phyloP scores from a whole-genome alignment of 2,888 invertebrate genomes.

The Andrena dorsata region DNA sequence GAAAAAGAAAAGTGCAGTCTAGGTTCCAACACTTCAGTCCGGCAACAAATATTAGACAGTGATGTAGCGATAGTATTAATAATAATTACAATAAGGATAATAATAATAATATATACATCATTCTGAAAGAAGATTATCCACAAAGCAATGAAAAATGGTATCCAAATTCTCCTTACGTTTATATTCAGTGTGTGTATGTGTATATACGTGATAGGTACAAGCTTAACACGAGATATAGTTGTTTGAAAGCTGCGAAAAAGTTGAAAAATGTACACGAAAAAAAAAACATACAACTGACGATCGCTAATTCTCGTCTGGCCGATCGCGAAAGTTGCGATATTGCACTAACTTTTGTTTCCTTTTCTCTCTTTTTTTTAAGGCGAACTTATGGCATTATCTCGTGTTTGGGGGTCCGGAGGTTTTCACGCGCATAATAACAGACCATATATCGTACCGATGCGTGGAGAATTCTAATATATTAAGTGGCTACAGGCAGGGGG shows the following conservation, averaged over 20 bases:
- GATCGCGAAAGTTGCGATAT: slow-evolving; percentile 64
- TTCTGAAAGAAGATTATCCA: slow-evolving; percentile 54
- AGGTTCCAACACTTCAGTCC: slow-evolving; percentile 73
- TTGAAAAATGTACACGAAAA: slow-evolving; percentile 50
- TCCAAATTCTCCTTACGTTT: slow-evolving; percentile 56
- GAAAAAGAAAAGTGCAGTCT: slow-evolving; percentile 37
- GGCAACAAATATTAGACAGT: slow-evolving; percentile 61
- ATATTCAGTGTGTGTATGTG: slow-evolving; percentile 25
- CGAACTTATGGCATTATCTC: slow-evolving; percentile 48
- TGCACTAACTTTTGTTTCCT: slow-evolving; percentile 68
- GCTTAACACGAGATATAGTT: slow-evolving; percentile 43
- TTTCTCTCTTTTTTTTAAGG: slow-evolving; percentile 35
- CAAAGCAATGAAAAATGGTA: slow-evolving; percentile 56
- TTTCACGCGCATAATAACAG: slow-evolving; percentile 54
- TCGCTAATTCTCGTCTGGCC: slow-evolving; percentile 18
- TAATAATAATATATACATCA: slow-evolving; percentile 73
- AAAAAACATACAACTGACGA: slow-evolving; percentile 8
- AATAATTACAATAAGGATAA: slow-evolving; percentile 15
- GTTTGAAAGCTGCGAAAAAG: slow-evolving; percentile 39
- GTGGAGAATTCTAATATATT: slow-evolving; percentile 33
- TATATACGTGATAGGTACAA: slow-evolving; percentile 48
- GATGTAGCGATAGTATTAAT: slow-evolving; percentile 8
- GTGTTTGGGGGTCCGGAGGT: slow-evolving; percentile 76
- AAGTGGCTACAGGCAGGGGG: slow-evolving; percentile 51
- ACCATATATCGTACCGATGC: slow-evolving; percentile 31